Evolutionary conservation across 2,113 vertebrate genomes (phyloP).

Genomic region (Chrysochloris asiatica): DNA sequence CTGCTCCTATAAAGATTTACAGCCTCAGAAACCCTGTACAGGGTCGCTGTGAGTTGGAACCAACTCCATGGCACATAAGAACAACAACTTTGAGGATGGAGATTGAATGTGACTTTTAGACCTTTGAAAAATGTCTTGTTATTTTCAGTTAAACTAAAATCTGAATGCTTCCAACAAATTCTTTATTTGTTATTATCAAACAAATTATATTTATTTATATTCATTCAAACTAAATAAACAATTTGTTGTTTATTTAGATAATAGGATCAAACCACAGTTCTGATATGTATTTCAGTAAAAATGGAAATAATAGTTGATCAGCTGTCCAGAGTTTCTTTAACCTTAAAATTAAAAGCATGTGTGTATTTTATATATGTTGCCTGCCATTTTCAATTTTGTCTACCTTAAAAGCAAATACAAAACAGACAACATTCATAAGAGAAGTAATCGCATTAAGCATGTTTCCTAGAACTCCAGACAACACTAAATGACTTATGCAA

Average conservation of each 20-base stretch:
- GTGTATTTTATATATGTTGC: not conserved
- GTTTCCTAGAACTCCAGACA: not conserved
- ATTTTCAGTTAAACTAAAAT: not conserved
- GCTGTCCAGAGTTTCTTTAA: constrained; percentile 11
- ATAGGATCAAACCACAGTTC: constrained; percentile 20
- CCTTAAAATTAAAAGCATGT: constrained; percentile 19
- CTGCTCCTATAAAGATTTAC: too few species aligned
- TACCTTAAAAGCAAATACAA: constrained; percentile 43
- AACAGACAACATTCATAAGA: constrained; percentile 11
- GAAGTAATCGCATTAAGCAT: not conserved
- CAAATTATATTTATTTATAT: too few species aligned
- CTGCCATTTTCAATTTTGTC: not conserved
- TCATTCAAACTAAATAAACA: too few species aligned
- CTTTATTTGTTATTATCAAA: too few species aligned
- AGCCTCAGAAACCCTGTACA: too few species aligned
- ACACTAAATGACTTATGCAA: constrained; percentile 9
- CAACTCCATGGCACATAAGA: too few species aligned
- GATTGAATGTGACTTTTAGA: constrained; percentile 18
- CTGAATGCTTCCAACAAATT: too few species aligned
- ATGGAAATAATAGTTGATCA: not conserved
- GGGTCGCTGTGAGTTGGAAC: too few species aligned
- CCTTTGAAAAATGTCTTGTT: constrained; percentile 36
- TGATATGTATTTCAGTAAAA: constrained; percentile 33
- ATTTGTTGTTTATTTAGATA: not conserved
- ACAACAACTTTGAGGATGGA: not conserved